A percentile compares a stretch with the other conserved stretches of the same genome.
These are phyloP conservation scores for Pogonomyrmex californicus DNA, from an alignment of 1,140 invertebrate species.

Conservation along the genomic window DNA sequence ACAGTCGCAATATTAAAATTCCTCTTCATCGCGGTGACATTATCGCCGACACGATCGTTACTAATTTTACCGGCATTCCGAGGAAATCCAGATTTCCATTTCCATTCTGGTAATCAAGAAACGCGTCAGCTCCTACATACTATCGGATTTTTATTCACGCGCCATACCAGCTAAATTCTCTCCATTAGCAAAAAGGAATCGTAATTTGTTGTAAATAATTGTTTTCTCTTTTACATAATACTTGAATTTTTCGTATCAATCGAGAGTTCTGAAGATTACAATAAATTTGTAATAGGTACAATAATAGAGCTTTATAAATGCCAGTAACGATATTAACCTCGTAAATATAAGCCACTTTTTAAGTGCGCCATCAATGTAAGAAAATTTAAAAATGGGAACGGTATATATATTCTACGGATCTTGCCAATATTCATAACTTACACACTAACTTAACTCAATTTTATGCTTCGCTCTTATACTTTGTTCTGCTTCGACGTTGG, in stretches of 20 bases:
- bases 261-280: neutral
- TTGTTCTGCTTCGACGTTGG: slow-evolving; percentile 50
- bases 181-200: slow-evolving; percentile 21
- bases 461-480: slow-evolving; percentile 33
- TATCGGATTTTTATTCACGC: slow-evolving; percentile 50
- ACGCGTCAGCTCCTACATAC: slow-evolving; percentile 43
- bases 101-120: slow-evolving; percentile 53
- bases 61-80: slow-evolving; percentile 54
- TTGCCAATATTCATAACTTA: slow-evolving; percentile 59
- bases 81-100: slow-evolving; percentile 61
- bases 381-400: slow-evolving; percentile 29
- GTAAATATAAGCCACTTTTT: slow-evolving; percentile 24
- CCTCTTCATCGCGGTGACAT: slow-evolving; percentile 43
- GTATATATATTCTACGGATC: slow-evolving; percentile 23
- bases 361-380: slow-evolving; percentile 22
- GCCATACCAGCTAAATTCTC: slow-evolving; percentile 21
- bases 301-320: neutral
- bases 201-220: neutral
- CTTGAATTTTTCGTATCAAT: neutral
- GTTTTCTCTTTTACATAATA: neutral
- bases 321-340: slow-evolving; percentile 8
- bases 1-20: slow-evolving; percentile 60
- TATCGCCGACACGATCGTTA: slow-evolving; percentile 50
- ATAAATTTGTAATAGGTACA: neutral
- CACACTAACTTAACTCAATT: slow-evolving; percentile 57